A percentile compares a stretch with the other conserved stretches of the same genome.
Evolutionary conservation across 2,113 vertebrate species (phyloP).

Genomic region (Gopherus evgoodei): DNA sequence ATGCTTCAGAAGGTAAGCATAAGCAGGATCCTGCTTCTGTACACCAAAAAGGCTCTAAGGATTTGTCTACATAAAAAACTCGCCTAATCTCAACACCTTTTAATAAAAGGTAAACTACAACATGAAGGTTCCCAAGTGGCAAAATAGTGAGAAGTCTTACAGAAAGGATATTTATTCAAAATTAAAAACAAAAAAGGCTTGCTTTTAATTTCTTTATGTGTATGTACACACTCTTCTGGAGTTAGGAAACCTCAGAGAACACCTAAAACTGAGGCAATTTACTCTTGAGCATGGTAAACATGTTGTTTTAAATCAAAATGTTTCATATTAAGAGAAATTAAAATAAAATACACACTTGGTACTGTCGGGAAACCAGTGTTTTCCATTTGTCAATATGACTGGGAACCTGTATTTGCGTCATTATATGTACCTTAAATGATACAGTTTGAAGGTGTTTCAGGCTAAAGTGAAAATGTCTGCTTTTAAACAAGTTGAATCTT

Average conservation of each 20-base stretch:
- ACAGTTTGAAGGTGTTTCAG: background rate
- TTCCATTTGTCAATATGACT: background rate
- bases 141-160: background rate
- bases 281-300: background rate
- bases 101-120: background rate
- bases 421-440: background rate
- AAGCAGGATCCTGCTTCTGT: background rate
- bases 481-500: background rate
- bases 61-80: accelerated
- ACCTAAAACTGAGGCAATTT: background rate
- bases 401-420: background rate
- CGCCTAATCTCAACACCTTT: accelerated
- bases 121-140: background rate
- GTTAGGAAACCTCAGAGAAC: background rate
- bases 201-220: background rate
- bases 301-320: background rate
- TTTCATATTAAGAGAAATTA: background rate
- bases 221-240: background rate
- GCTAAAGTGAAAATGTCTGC: background rate
- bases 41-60: background rate
- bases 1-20: background rate
- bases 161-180: background rate
- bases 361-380: background rate
- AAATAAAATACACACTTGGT: background rate
- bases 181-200: background rate